Percentiles rank a stretch among this genome's conserved stretches.
Conservation (phyloP, 2,888 invertebrate species). For the Thereva nobilitata region DNA sequence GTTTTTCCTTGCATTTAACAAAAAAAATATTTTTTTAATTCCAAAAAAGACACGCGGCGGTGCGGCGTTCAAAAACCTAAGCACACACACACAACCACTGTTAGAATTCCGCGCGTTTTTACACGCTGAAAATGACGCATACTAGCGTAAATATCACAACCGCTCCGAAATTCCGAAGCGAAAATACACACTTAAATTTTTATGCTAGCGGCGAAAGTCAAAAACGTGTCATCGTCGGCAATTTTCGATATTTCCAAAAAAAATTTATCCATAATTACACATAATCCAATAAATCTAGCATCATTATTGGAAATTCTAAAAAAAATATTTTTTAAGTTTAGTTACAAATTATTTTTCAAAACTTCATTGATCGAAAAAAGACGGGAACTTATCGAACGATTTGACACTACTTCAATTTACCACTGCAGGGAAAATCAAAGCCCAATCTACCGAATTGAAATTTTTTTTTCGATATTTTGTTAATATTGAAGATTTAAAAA, state of each 20-base stretch:
- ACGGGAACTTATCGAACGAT: too few relatives aligned
- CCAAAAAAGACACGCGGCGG: slow-evolving; percentile 38
- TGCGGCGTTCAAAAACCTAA: slow-evolving; percentile 25
- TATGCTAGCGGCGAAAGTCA: slow-evolving; percentile 26
- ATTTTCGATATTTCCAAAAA: neutral
- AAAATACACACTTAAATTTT: neutral
- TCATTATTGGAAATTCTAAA: neutral
- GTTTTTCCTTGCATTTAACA: neutral
- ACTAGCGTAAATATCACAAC: neutral
- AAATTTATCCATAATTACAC: neutral
- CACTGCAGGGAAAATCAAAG: too few relatives aligned
- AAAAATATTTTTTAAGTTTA: neutral
- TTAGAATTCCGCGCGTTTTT: neutral
- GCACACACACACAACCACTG: slow-evolving; percentile 25
- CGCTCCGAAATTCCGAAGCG: neutral
- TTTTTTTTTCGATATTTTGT: too few relatives aligned
- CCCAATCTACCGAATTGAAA: too few relatives aligned
- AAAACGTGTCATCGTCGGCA: slow-evolving; percentile 38
- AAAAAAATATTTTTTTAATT: slow-evolving; percentile 11
- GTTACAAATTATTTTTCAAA: too few relatives aligned
- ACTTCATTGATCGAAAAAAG: too few relatives aligned
- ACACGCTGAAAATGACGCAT: neutral
- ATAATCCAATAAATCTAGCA: neutral
- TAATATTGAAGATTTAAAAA: too few relatives aligned
- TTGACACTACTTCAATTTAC: too few relatives aligned